Evolutionary conservation across 2,888 invertebrate genomes (phyloP).

Genomic region (Oegoconia quadripuncta): DNA sequence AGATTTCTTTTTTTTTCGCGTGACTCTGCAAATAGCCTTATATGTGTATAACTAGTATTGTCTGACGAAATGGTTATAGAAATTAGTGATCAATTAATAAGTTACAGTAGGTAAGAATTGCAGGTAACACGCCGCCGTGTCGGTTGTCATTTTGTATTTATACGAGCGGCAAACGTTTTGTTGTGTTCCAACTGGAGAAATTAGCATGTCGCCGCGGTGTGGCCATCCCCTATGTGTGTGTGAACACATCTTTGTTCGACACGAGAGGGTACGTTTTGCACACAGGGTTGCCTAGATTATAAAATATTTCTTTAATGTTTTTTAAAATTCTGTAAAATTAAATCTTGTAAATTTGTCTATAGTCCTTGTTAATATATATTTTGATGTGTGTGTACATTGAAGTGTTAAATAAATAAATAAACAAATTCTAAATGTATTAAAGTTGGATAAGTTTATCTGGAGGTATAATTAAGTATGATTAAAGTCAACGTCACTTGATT

Average conservation of each 20-base stretch:
- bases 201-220: slow-evolving; percentile 62
- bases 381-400: too few relatives aligned
- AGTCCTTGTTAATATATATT: too few relatives aligned
- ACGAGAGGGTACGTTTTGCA: slow-evolving; percentile 10
- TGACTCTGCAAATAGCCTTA: too few relatives aligned
- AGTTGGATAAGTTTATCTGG: too few relatives aligned
- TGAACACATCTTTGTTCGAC: slow-evolving; percentile 16
- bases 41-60: too few relatives aligned
- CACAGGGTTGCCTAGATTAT: slow-evolving; percentile 7
- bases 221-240: slow-evolving; percentile 30
- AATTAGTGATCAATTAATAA: not conserved
- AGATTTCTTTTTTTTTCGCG: too few relatives aligned
- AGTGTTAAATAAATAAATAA: too few relatives aligned
- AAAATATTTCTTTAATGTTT: not conserved
- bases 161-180: slow-evolving; percentile 35
- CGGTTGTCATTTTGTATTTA: slow-evolving; percentile 22
- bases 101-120: not conserved
- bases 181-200: slow-evolving; percentile 56
- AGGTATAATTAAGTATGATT: too few relatives aligned
- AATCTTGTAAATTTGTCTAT: not conserved
- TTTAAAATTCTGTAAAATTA: not conserved
- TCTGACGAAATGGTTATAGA: too few relatives aligned
- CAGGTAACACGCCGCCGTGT: slow-evolving; percentile 10
- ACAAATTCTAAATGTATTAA: too few relatives aligned
- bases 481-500: too few relatives aligned